Evolutionary conservation across 2,797 vertebrate species (phyloP), one percentile per base, ranked within the genome.

Genomic region (Trematomus bernacchii): DNA sequence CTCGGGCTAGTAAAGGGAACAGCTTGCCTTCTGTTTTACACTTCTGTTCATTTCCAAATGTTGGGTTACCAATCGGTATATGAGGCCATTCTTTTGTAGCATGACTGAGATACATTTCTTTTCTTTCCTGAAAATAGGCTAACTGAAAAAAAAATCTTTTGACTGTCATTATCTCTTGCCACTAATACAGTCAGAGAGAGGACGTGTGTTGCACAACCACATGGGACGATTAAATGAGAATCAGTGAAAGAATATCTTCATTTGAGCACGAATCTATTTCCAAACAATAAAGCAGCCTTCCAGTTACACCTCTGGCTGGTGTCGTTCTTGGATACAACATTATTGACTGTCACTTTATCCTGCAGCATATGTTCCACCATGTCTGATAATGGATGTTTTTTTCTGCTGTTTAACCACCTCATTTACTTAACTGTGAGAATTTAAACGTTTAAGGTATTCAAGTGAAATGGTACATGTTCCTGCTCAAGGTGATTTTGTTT

Each of bases 221-320:
- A 89, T 94, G 87, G 92, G 89, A 92, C 85, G 91, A 75, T 92
- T 93, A 87, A 89, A 88, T 87, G 89, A 93, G 92, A 94, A 93
- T 90, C 91, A 87, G 89, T 93, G 93, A 95, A 95, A 93, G 93
- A 95, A 94, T 96, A 94, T 95, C 92, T 95, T 95, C 91, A 94
- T 95, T 96, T 95, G 94, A 96, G 95, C 95, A 95, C 93, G 94
- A 95, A 95, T 87, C 93, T 94, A 95, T 95, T 96, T 95, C 94
- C 94, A 94, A 95, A 94, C 94, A 96, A 96, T 96, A 96, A 96
- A 96, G 94, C 95, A 96, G 94, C 94, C 94, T 95, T 96, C 94
- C 94, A 95, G 94, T 95, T 95, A 95, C 77, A 83, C 76, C 79
- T 92, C 80, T 82, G 86, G 58, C 89, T 92, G 85, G 71, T 92